These are phyloP conservation scores for Bos indicus DNA, from an alignment of 2,113 vertebrate species.

Conservation along the genomic window DNA sequence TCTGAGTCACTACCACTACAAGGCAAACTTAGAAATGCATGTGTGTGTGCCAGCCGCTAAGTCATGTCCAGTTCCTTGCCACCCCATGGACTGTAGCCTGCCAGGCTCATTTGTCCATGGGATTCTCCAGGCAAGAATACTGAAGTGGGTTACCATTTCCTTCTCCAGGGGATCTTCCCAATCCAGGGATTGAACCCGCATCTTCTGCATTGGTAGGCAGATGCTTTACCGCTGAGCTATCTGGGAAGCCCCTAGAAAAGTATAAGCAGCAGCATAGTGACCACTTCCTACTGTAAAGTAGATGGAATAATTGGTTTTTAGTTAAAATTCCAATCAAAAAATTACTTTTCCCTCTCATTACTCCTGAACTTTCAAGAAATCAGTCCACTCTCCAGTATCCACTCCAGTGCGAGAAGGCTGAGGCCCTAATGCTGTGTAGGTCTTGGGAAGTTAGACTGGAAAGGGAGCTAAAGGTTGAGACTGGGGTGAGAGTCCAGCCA, in stretches of 20 bases:
- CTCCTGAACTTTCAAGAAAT: neutral
- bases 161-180: neutral
- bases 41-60: fast-evolving
- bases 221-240: neutral
- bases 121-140: neutral
- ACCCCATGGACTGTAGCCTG: neutral
- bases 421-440: neutral
- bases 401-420: neutral
- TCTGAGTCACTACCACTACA: neutral
- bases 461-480: neutral
- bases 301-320: neutral
- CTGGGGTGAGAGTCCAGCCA: neutral
- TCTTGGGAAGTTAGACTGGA: neutral
- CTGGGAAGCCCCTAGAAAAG: neutral
- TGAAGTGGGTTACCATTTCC: neutral
- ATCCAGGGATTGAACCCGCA: neutral
- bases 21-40: neutral
- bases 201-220: neutral
- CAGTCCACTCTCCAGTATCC: neutral
- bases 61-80: neutral
- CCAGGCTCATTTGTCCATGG: neutral
- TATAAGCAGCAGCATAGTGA: neutral
- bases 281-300: neutral
- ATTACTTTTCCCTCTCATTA: neutral
- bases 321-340: neutral